Conservation (phyloP, 1,140 invertebrate genomes). For the Drosophila pachea region DNA sequence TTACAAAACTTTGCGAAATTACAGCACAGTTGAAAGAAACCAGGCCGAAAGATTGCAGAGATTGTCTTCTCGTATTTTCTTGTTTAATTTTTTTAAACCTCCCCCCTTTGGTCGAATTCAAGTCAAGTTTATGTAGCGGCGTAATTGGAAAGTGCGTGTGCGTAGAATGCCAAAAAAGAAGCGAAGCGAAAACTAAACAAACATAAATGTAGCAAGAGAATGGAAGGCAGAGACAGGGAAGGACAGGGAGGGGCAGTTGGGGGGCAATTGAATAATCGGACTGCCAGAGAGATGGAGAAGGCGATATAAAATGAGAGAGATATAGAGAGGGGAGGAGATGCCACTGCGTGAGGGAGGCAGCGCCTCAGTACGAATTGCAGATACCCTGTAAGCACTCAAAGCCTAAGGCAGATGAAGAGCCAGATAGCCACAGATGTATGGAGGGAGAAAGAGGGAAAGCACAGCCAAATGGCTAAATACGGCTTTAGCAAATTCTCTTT, state of each 20-base stretch:
- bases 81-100: not conserved
- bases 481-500: too few species aligned
- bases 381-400: too few species aligned
- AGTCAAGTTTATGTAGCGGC: constrained; percentile 37
- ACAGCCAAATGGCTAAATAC: too few species aligned
- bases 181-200: constrained; percentile 18
- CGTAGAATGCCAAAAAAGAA: constrained; percentile 51
- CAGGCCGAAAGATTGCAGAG: constrained; percentile 12
- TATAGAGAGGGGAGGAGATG: too few species aligned
- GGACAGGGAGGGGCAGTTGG: not conserved
- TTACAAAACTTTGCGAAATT: constrained; percentile 73
- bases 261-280: too few species aligned
- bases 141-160: constrained; percentile 65
- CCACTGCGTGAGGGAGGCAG: too few species aligned
- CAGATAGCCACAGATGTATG: too few species aligned
- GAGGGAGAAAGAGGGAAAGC: too few species aligned
- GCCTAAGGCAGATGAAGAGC: too few species aligned
- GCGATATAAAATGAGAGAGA: too few species aligned
- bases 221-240: not conserved
- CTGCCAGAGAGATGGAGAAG: too few species aligned
- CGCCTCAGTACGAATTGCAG: too few species aligned
- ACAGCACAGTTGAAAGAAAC: constrained; percentile 44
- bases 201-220: constrained; percentile 7
- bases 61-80: constrained; percentile 25
- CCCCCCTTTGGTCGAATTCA: constrained; percentile 35